Base-by-base conservation (phyloP, 2,888 invertebrate species). In the Mayetiola destructor region DNA sequence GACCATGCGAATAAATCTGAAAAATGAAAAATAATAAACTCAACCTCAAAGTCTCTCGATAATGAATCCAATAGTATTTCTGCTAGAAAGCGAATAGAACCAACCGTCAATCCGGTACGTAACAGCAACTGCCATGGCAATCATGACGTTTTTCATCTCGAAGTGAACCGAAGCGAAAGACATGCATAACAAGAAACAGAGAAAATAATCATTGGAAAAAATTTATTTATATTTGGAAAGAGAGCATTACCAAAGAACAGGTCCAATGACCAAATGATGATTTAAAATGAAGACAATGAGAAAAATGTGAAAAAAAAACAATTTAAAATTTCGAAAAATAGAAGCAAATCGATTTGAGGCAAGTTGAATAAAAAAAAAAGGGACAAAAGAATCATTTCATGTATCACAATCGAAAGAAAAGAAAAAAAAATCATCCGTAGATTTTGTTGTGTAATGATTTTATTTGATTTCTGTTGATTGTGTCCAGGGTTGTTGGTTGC, bases 211-310 rank as follows among this genome's bases (percentile, higher is more conserved):
- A 42, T 40, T 23, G 9, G 21, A 40, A n/a, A 23, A 6, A 27
- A 12, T 32, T 32, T 32, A 9, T 32, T 12, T 32, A 32, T 32
- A 32, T 32, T 8, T 32, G 32, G 23, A 3, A n/a, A 48, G 14
- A 14, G 2, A 48, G 27, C 8, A 12, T 9, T 8, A 12, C 32
- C 32, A 32, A 32, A 32, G 6, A 27, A 27, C 48, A 48, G 48
- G 48, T 48, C 48, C 48, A 48, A 48, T 48, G 48, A 48, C 48
- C 48, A 48, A 48, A 48, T 27, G 27, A n/a, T n/a, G n/a, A n/a
- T n/a, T n/a, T n/a, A 27, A 48, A 48, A 27, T 16, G n/a, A 27
- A 48, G 48, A n/a, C n/a, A n/a, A n/a, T n/a, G n/a, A n/a, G n/a
- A n/a, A n/a, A n/a, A n/a, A n/a, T n/a, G n/a, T n/a, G n/a, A n/a